A percentile compares a stretch with the other conserved stretches of the same genome.
These are phyloP conservation scores for Ibidorhyncha struthersii DNA, from an alignment of 2,113 vertebrate species.

Conservation along the genomic window DNA sequence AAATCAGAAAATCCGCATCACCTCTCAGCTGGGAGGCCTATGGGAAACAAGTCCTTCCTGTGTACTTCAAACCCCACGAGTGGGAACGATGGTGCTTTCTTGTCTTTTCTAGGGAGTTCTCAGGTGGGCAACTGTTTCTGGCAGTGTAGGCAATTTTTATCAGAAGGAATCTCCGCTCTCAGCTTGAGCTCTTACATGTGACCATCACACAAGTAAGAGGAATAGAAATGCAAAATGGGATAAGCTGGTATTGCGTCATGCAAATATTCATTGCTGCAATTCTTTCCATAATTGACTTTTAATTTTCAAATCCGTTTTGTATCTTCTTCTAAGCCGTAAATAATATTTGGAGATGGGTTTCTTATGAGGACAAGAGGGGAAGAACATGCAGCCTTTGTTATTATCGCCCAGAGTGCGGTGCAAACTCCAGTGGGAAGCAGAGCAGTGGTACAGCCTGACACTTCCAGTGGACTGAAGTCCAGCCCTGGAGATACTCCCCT, in stretches of 20 bases:
- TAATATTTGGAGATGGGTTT: neutral
- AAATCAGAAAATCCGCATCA: neutral
- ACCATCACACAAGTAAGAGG: neutral
- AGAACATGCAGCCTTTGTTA: neutral
- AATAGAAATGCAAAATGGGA: neutral
- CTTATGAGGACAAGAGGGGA: neutral
- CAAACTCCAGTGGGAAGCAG: neutral
- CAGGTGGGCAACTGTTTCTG: neutral
- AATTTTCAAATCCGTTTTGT: neutral
- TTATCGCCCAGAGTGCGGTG: no score
- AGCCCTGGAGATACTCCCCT: accelerated
- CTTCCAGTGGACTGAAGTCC: accelerated
- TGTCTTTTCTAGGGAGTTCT: neutral
- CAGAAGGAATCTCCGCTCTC: neutral
- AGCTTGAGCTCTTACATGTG: neutral
- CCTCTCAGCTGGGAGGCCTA: neutral
- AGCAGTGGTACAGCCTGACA: accelerated
- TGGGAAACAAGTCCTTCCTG: neutral
- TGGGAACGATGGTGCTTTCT: neutral
- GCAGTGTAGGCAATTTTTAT: neutral
- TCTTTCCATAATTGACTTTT: neutral
- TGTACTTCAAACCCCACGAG: neutral
- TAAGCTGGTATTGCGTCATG: neutral
- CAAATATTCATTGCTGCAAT: neutral
- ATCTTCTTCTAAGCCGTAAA: neutral